Base-by-base conservation (phyloP, 2,888 invertebrate genomes). In the Fragum sueziense region DNA sequence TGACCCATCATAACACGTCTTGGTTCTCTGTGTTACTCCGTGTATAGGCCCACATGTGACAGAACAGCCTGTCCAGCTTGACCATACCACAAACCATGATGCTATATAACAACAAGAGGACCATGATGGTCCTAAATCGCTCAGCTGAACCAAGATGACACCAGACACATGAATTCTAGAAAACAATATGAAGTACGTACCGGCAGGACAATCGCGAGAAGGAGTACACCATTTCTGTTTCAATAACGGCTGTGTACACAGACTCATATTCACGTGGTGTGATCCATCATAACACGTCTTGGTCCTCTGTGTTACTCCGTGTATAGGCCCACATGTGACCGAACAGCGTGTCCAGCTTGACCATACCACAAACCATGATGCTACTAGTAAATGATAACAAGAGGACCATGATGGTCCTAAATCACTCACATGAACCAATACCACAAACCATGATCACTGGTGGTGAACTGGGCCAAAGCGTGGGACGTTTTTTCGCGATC, bases 181-280 rank as follows among this genome's bases (percentile, higher is more conserved):
- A n/a, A n/a, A n/a, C n/a, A n/a, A n/a, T n/a, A n/a, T n/a, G n/a
- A n/a, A n/a, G n/a, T n/a, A n/a, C n/a, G n/a, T n/a, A 61, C 61
- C 61, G 27, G 17, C 7, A 3, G 17, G 61, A 61, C 61, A 61
- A 14, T 29, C 61, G 11, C 25, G 14, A 11, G 7, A 11, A 2
- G n/a, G n/a, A 54, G 9, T 61, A 31, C 61, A 61, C 61, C 17
- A 11, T 1, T 61, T 31, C 31, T 61, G 61, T 61, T 61, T 11
- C 14, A 61, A 17, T 61, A 61, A 20, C 17, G 61, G 61, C 14
- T 31, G 61, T 14, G 61, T 61, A 61, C 61, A 61, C 1, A 61
- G 61, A 11, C 31, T 20, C 61, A 61, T 61, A 31, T 61, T 31
- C 20, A 61, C 17, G 31, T 61, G 61, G 31, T 61, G 61, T 1